Evolutionary conservation across 2,113 vertebrate genomes (phyloP).

Genomic region (Periophthalmodon schlosseri): DNA sequence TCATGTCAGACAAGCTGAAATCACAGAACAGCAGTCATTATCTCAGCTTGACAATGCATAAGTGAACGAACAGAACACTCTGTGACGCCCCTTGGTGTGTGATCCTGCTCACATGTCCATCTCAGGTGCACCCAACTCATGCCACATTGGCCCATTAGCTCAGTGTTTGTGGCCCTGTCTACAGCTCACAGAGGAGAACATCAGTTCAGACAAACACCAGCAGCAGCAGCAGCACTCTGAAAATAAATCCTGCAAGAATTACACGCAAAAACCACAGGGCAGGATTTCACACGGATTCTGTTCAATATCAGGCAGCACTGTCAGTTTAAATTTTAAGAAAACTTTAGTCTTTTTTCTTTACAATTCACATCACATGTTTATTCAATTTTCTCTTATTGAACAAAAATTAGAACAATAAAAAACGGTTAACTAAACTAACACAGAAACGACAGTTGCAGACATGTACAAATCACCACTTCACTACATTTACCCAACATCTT

Average conservation of each 20-base stretch:
- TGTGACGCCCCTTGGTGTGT: conserved; percentile 13
- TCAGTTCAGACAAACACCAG: conserved; percentile 22
- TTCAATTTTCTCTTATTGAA: too few species aligned
- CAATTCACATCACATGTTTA: too few species aligned
- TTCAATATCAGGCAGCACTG: not conserved
- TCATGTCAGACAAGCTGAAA: conserved; percentile 31
- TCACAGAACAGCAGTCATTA: conserved; percentile 23
- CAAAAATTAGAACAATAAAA: too few species aligned
- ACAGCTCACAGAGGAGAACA: conserved; percentile 31
- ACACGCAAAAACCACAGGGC: not conserved
- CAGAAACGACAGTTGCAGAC: too few species aligned
- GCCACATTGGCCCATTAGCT: conserved; percentile 30
- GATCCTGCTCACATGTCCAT: conserved; percentile 18
- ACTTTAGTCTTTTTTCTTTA: too few species aligned
- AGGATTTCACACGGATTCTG: conserved; percentile 35
- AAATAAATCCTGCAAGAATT: conserved; percentile 9
- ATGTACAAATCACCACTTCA: too few species aligned
- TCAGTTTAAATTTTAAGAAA: too few species aligned
- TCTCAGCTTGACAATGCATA: conserved; percentile 20
- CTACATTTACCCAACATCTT: too few species aligned
- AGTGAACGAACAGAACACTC: conserved; percentile 10
- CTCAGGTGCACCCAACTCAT: conserved; percentile 9
- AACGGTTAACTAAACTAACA: too few species aligned
- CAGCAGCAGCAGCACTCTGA: conserved; percentile 16
- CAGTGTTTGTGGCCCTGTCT: conserved; percentile 39